Base-by-base conservation (phyloP, 2,888 invertebrate genomes). In the Resseliella maxima region DNA sequence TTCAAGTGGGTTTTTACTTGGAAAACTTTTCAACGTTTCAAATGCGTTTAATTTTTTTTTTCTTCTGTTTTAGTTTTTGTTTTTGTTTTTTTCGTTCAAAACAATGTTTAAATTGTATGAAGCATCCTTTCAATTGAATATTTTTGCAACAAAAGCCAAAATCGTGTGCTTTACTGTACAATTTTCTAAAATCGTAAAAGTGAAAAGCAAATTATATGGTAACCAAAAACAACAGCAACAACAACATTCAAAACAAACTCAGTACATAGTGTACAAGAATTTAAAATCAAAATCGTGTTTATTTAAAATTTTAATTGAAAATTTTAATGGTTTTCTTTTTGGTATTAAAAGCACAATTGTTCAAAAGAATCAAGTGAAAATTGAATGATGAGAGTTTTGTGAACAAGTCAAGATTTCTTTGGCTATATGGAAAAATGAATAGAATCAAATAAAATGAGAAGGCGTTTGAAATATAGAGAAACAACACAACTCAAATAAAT, bases 281-380 rank as follows among this genome's bases (percentile, higher is more conserved):
- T 72, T 72, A 72, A 72, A 72, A 72, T 72, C 72, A 72, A 72
- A 72, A 72, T 72, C 72, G 72, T 72, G 72, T 72, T 72, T 72
- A 72, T 72, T 72, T 72, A 72, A 72, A 72, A 72, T 72, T 72
- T 72, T 72, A 72, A 72, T 72, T 72, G 72, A 72, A 72, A 72
- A 12, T 72, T 72, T 72, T 72, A 72, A 72, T 72, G 72, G 72
- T 72, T 72, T 41, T 41, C n/a, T n/a, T 41, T 5, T 12, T 31
- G 35, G 72, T 35, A 72, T 72, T 31, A 72, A n/a, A 72, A 72
- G 72, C 72, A 31, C 31, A 35, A 31, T 72, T 72, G 72, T 72
- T 72, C 27, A 24, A 59, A 27, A 5, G 27, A n/a, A 50, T 2
- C 21, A 6, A 12, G 12, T 8, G 18, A 50, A 18, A 50, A 18